These are phyloP conservation scores for Coptodon rendalli DNA, from an alignment of 2,113 vertebrate genomes.

Conservation along the genomic window DNA sequence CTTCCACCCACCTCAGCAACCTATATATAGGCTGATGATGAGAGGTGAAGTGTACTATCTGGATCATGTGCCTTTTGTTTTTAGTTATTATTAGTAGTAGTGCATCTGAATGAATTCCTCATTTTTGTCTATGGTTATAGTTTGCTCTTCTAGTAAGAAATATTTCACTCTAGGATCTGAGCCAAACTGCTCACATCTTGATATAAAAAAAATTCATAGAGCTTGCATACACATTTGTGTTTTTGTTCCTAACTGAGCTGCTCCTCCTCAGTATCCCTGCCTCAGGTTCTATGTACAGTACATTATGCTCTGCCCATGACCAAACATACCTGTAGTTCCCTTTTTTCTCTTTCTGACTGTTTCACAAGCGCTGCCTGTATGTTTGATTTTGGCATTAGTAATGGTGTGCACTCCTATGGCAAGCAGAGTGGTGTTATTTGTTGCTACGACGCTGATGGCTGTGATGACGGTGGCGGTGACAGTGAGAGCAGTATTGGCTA, in stretches of 20 bases:
- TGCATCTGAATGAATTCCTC: not conserved
- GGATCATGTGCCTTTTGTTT: not conserved
- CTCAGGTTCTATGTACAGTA: not conserved
- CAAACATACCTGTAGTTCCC: not conserved
- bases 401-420: not conserved
- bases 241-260: not conserved
- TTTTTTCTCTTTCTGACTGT: not conserved
- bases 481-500: slow-evolving; percentile 56
- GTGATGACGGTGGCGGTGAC: slow-evolving; percentile 61
- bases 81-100: rapidly evolving
- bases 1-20: not conserved
- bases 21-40: not conserved
- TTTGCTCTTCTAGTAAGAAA: not conserved
- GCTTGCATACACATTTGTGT: not conserved
- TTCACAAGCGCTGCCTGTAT: not conserved
- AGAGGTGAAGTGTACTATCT: not conserved
- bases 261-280: not conserved
- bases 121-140: not conserved
- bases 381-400: slow-evolving; percentile 29
- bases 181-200: not conserved
- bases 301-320: not conserved
- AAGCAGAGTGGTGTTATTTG: slow-evolving; percentile 55
- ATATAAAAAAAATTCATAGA: not conserved
- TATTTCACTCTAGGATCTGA: not conserved
- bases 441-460: slow-evolving; percentile 52